Evolutionary conservation across 2,888 invertebrate species (phyloP), one percentile per base, ranked within the genome.

Genomic region (Heliconius ethilla): DNA sequence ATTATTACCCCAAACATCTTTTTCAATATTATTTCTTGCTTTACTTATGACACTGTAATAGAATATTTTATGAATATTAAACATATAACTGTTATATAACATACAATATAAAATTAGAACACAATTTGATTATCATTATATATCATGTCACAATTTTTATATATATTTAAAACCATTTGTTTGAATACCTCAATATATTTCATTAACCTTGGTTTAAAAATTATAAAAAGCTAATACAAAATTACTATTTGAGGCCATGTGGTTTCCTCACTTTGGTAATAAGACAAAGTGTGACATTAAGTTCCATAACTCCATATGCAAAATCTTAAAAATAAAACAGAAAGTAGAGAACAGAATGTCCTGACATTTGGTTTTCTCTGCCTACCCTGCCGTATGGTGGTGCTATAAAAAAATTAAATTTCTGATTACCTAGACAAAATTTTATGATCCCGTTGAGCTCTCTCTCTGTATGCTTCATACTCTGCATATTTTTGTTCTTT

Each of bases 401-500:
- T 10, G 18, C 10, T n/a, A 59, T 59, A 9, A 59, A 59, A 55
- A 51, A 51, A 51, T 18, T 4, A 29, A 4, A 74, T 27, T 13
- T 45, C 63, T 18, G 18, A 65, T 86, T 88, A 96, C 95, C 96
- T 96, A 88, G 95, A 91, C 91, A 96, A 95, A 88, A 95, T 94
- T 89, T 96, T 95, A 87, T 96, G 96, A 89, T 97, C 97, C 85
- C 95, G 96, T 85, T 96, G 96, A 81, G 96, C 96, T 86, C 95
- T 96, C 88, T 97, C 97, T 86, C 96, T 96, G 89, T 96, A 96
- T 82, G 95, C 95, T 87, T 98, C 97, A 84, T 97, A 95, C 83
- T 96, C 95, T 80, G 96, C 95, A 94, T 97, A 97, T 87, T 97
- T 96, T 86, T 96, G 96, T 85, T 96, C 96, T 81, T 96, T 96